A percentile compares a stretch with the other conserved stretches of the same genome.
phyloP scores from a whole-genome alignment of 2,797 vertebrate species.

The Melanotaenia trifasciata region DNA sequence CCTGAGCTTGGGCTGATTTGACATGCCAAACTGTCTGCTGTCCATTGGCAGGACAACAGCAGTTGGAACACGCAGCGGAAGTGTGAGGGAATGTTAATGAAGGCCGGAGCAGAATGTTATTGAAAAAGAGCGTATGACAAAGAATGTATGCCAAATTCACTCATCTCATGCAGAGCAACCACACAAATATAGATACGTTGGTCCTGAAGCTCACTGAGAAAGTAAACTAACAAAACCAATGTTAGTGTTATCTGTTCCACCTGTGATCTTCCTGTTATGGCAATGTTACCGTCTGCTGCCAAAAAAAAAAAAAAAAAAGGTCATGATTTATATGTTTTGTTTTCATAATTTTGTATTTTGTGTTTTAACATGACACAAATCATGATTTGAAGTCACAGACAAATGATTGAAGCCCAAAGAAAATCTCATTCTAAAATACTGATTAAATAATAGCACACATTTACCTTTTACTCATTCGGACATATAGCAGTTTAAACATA shows the following conservation, averaged over 20 bases:
- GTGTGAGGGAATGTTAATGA: conserved; percentile 16
- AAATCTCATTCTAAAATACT: too few species aligned
- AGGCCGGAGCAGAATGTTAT: conserved; percentile 16
- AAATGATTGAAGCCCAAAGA: too few species aligned
- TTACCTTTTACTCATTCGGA: not conserved
- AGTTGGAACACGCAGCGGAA: conserved; percentile 1
- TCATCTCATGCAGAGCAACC: not conserved
- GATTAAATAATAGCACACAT: not conserved
- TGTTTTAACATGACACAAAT: not conserved
- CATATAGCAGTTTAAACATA: not conserved
- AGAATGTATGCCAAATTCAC: not conserved
- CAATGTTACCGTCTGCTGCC: not conserved
- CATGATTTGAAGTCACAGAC: too few species aligned
- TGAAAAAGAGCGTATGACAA: conserved; percentile 8
- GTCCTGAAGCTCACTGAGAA: conserved; percentile 3
- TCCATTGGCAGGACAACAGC: conserved; percentile 9
- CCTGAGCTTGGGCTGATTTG: conserved; percentile 7
- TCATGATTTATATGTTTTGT: not conserved
- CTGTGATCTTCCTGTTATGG: conserved; percentile 23
- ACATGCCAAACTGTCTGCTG: conserved; percentile 11
- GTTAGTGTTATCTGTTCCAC: not conserved
- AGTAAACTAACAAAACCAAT: not conserved
- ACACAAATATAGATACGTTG: not conserved
- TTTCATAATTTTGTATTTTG: not conserved
- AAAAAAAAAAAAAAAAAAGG: not conserved